Conservation (phyloP, 2,797 vertebrate species). For the Mormyrops boulengeri region DNA sequence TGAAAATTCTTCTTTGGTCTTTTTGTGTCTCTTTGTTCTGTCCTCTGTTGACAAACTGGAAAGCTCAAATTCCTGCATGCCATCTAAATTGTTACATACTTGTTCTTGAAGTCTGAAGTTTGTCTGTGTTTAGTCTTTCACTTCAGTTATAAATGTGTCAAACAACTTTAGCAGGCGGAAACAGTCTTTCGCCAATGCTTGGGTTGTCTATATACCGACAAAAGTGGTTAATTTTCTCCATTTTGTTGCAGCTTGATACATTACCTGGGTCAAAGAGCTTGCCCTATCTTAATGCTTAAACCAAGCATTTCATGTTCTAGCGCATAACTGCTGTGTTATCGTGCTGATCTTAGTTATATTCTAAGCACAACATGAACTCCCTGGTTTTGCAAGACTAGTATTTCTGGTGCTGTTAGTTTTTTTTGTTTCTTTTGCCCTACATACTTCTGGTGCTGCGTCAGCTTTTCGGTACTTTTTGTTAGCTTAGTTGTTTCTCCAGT, state of each 20-base stretch:
- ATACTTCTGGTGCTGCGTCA: too few relatives aligned
- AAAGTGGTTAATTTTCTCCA: background rate
- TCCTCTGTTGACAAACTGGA: background rate
- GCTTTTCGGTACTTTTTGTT: background rate
- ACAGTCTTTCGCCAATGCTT: background rate
- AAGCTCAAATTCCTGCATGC: background rate
- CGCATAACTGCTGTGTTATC: background rate
- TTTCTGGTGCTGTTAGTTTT: background rate
- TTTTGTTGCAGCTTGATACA: background rate
- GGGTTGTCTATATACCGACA: background rate
- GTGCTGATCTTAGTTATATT: background rate
- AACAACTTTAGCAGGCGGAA: background rate
- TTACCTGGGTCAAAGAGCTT: background rate
- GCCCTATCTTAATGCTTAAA: background rate
- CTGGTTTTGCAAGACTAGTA: background rate
- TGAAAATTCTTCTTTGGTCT: slow-evolving; percentile 54
- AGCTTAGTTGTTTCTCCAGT: background rate
- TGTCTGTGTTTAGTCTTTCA: background rate
- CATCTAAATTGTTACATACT: background rate
- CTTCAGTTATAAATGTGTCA: background rate
- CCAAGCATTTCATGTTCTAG: background rate
- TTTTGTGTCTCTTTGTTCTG: slow-evolving; percentile 20
- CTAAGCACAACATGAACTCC: background rate
- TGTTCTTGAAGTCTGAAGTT: background rate
- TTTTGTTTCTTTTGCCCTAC: background rate